These are phyloP conservation scores for Sylvilagus bachmani DNA, from an alignment of 2,113 vertebrate species.

Conservation along the genomic window DNA sequence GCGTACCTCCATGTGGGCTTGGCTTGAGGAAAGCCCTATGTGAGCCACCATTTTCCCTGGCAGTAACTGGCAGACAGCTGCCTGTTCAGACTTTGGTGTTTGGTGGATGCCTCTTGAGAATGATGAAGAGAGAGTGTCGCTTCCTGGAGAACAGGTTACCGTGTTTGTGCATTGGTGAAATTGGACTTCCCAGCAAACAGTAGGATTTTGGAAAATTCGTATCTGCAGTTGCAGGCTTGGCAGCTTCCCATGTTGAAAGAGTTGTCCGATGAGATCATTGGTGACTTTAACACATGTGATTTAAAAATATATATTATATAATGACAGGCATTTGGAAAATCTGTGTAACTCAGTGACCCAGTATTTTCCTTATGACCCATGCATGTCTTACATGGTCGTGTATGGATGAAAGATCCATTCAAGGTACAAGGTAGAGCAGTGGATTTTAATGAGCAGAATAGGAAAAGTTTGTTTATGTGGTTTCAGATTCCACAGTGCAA, in stretches of 20 bases:
- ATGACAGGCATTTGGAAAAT: background rate
- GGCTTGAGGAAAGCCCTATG: background rate
- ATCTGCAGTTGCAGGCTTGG: background rate
- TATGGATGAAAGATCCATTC: background rate
- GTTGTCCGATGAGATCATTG: background rate
- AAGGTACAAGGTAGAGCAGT: background rate
- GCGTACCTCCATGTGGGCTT: background rate
- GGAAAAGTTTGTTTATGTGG: background rate
- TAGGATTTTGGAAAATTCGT: constrained; percentile 29
- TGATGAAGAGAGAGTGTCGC: background rate
- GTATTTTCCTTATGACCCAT: background rate
- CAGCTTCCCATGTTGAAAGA: background rate
- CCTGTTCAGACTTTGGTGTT: background rate
- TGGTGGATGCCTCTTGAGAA: background rate
- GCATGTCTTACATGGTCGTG: background rate
- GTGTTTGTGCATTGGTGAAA: background rate
- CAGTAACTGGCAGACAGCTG: background rate
- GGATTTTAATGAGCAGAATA: background rate
- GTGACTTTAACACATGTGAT: background rate
- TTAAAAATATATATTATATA: background rate
- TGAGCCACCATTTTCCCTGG: background rate
- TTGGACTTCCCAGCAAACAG: background rate
- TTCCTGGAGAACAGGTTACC: background rate
- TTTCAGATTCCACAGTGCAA: background rate
- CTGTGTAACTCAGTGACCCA: background rate